Percentiles rank a stretch among this genome's conserved stretches.
phyloP scores from a whole-genome alignment of 2,797 vertebrate species.

The Silurus lanzhouensis region DNA sequence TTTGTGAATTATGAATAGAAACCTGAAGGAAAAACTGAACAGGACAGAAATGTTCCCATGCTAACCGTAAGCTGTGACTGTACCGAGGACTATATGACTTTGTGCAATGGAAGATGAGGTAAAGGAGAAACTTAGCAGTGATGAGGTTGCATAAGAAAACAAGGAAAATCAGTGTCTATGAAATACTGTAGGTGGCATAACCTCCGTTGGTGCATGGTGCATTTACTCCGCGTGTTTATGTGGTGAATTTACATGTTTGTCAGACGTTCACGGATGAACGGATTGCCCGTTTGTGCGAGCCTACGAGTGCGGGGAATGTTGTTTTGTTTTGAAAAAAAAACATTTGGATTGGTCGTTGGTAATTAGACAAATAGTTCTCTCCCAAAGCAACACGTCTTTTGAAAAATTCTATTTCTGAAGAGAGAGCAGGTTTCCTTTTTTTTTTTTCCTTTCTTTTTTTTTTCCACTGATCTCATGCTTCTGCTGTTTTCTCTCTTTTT shows the following conservation, averaged over 20 bases:
- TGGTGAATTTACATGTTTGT: neutral
- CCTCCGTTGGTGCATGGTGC: neutral
- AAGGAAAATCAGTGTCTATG: neutral
- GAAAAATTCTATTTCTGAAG: constrained; percentile 49
- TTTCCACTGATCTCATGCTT: constrained; percentile 64
- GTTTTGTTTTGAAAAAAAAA: constrained; percentile 37
- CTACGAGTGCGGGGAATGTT: neutral
- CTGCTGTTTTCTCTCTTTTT: constrained; percentile 29
- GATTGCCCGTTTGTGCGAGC: neutral
- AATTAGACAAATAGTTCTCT: constrained; percentile 30
- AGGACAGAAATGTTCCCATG: constrained; percentile 24
- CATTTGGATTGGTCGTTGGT: constrained; percentile 33
- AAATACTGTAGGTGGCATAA: neutral
- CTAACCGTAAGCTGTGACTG: constrained; percentile 17
- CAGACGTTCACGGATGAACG: neutral
- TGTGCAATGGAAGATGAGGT: constrained; percentile 17
- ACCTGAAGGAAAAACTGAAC: constrained; percentile 30
- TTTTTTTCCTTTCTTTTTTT: constrained; percentile 7
- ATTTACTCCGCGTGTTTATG: neutral
- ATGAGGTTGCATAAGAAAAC: neutral
- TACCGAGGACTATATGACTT: constrained; percentile 22
- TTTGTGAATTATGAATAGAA: neutral
- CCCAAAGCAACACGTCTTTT: constrained; percentile 32
- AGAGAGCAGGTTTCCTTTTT: constrained; percentile 8
- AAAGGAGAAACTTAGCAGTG: constrained; percentile 30